Evolutionary conservation across 2,113 vertebrate genomes (phyloP).

Genomic region (Promerops cafer): DNA sequence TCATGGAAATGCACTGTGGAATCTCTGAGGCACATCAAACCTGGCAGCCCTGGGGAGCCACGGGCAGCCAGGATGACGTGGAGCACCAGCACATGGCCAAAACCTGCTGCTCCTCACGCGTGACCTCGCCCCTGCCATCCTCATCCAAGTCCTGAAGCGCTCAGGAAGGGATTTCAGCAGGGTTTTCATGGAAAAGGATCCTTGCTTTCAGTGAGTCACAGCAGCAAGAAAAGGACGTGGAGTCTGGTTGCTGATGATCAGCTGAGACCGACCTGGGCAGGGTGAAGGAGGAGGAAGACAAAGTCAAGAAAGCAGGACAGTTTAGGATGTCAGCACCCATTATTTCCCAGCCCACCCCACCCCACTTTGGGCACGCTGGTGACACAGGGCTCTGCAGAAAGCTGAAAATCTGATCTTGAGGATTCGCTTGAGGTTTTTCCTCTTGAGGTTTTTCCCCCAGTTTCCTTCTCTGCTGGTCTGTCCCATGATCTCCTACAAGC

Average conservation of each 20-base stretch:
- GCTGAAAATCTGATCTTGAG: not conserved
- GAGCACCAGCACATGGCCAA: not conserved
- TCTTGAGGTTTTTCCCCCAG: no score
- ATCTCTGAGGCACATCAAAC: not conserved
- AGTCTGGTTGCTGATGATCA: not conserved
- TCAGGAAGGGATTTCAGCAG: not conserved
- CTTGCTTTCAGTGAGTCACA: not conserved
- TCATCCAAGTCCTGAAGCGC: rapidly evolving
- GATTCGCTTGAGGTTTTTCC: no score
- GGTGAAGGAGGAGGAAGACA: not conserved
- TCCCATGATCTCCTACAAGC: not conserved
- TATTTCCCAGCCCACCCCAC: no score
- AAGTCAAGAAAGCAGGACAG: not conserved
- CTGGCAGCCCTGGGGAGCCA: not conserved
- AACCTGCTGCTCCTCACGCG: rapidly evolving
- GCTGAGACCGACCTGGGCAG: not conserved
- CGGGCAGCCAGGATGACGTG: not conserved
- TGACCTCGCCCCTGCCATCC: not conserved
- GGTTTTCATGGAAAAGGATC: not conserved
- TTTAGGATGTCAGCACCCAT: not conserved
- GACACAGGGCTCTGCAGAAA: not conserved
- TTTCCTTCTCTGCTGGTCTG: not conserved
- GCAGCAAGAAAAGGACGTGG: not conserved
- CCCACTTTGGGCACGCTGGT: rapidly evolving
- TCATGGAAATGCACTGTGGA: slow-evolving; percentile 41